Conservation (phyloP, 2,113 vertebrate species). For the Mohoua ochrocephala region DNA sequence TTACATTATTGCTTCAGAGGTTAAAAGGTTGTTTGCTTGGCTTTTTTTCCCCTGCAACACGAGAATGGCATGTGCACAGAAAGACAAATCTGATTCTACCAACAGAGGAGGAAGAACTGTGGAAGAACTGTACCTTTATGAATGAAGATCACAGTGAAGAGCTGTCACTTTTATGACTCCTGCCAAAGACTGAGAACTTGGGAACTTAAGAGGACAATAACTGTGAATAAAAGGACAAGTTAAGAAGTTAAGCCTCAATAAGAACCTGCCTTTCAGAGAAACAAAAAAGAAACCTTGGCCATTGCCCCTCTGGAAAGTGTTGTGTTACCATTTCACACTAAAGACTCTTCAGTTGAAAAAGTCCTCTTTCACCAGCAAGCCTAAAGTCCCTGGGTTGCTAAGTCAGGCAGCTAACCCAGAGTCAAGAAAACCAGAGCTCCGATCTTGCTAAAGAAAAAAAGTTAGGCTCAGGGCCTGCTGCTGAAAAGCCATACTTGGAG, state of each 20-base stretch:
- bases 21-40: not conserved
- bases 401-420: not conserved
- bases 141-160: not conserved
- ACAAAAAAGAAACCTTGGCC: not conserved
- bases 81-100: not conserved
- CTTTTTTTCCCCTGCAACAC: not conserved
- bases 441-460: not conserved
- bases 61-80: not conserved
- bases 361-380: not conserved
- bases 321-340: not conserved
- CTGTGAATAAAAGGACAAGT: not conserved
- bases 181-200: not conserved
- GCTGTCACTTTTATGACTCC: not conserved
- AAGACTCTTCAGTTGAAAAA: not conserved
- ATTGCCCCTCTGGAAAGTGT: not conserved
- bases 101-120: not conserved
- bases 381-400: not conserved
- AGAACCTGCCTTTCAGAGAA: not conserved
- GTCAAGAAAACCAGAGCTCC: not conserved
- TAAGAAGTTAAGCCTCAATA: not conserved
- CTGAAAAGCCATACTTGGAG: not conserved
- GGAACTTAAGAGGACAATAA: not conserved
- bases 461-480: not conserved
- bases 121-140: not conserved
- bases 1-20: not conserved